A percentile compares a stretch with the other conserved stretches of the same genome.
Conservation (phyloP, 2,888 invertebrate species). For the Morpho helenor region DNA sequence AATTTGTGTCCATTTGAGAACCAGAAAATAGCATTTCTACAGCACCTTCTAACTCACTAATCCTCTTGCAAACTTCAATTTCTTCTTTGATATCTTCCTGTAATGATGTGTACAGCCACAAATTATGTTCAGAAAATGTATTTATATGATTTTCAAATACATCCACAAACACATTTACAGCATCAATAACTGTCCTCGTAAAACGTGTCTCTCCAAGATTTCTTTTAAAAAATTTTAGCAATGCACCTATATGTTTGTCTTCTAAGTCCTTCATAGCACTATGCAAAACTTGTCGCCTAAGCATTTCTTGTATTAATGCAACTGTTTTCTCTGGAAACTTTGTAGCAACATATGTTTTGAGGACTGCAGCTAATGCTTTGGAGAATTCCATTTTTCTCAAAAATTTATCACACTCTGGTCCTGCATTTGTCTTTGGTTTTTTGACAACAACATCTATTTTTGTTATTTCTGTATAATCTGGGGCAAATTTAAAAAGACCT, state of each 20-base stretch:
- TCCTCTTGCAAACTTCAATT: slow-evolving; percentile 80
- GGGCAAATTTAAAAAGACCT: slow-evolving; percentile 71
- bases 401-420: slow-evolving; percentile 82
- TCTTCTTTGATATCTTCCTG: slow-evolving; percentile 82
- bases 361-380: slow-evolving; percentile 86
- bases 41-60: slow-evolving; percentile 84
- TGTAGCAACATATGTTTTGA: slow-evolving; percentile 78
- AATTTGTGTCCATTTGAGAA: slow-evolving; percentile 68
- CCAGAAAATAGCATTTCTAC: slow-evolving; percentile 83
- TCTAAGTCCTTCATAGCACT: slow-evolving; percentile 87
- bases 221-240: slow-evolving; percentile 88
- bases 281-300: slow-evolving; percentile 88
- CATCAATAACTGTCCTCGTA: slow-evolving; percentile 86
- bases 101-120: slow-evolving; percentile 81
- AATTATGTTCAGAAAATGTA: slow-evolving; percentile 80
- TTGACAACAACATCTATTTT: slow-evolving; percentile 75
- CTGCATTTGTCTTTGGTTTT: slow-evolving; percentile 56
- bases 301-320: slow-evolving; percentile 90
- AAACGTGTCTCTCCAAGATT: slow-evolving; percentile 87
- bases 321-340: slow-evolving; percentile 88
- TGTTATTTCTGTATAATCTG: slow-evolving; percentile 59
- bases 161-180: slow-evolving; percentile 86
- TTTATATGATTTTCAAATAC: slow-evolving; percentile 84
- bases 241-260: slow-evolving; percentile 80
- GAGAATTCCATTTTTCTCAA: slow-evolving; percentile 90